Evolutionary conservation across 1,140 invertebrate species (phyloP).

Genomic region (Lysiphlebus fabarum): DNA sequence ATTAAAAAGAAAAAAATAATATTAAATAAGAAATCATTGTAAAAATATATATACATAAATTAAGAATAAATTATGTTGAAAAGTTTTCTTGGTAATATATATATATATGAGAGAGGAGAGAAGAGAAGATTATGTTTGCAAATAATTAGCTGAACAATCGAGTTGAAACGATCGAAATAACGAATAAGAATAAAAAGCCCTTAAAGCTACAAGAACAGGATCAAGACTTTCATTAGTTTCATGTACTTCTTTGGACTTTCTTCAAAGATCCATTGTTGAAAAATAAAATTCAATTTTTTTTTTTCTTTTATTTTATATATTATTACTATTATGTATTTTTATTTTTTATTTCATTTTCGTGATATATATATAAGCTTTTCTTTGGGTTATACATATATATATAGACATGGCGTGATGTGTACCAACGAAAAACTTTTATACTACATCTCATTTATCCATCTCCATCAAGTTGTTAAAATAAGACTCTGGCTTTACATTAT

Average conservation of each 20-base stretch:
- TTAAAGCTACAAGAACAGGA: background rate
- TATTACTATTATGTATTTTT: background rate
- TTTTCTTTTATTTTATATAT: background rate
- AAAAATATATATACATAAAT: background rate
- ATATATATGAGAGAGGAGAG: too few species aligned
- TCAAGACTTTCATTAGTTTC: too few species aligned
- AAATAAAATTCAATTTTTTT: conserved; percentile 3
- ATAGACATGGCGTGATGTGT: too few species aligned
- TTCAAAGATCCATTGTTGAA: background rate
- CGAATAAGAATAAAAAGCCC: background rate
- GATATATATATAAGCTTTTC: too few species aligned
- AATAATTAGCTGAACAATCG: conserved; percentile 10
- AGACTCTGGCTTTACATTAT: conserved; percentile 10
- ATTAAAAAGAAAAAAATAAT: too few species aligned
- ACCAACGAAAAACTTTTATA: too few species aligned
- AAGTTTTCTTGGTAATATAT: too few species aligned
- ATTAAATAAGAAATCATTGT: background rate
- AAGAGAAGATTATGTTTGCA: conserved; percentile 3
- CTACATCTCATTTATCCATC: background rate
- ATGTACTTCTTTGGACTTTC: conserved; percentile 12
- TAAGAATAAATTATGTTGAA: background rate
- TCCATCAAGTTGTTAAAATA: conserved; percentile 3
- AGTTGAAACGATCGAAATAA: conserved; percentile 5
- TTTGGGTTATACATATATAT: too few species aligned
- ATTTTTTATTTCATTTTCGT: background rate